A percentile compares a stretch with the other conserved stretches of the same genome.
Evolutionary conservation across 2,888 invertebrate species (phyloP).

Genomic region (Nymphalis urticae): DNA sequence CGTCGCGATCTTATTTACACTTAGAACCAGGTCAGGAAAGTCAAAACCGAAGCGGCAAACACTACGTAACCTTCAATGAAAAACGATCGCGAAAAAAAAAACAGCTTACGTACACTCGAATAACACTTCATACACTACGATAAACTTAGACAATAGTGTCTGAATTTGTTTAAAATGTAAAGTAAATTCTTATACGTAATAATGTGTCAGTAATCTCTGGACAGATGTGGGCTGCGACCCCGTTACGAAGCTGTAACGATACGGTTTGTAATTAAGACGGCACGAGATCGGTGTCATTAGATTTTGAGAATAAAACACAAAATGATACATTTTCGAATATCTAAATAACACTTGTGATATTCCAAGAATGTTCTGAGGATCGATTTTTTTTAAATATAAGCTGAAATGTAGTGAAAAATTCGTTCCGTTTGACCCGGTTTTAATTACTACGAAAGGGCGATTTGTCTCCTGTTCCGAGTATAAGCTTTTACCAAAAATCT

Average conservation of each 20-base stretch:
- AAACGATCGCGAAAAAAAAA: slow-evolving; percentile 30
- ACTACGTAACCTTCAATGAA: slow-evolving; percentile 56
- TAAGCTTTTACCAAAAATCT: slow-evolving; percentile 7
- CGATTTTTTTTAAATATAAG: slow-evolving; percentile 32
- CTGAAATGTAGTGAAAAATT: slow-evolving; percentile 35
- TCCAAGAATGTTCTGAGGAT: slow-evolving; percentile 41
- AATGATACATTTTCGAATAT: slow-evolving; percentile 49
- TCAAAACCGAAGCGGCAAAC: slow-evolving; percentile 65
- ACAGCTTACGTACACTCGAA: slow-evolving; percentile 35
- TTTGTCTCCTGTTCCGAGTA: slow-evolving; percentile 36
- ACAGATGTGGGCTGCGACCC: slow-evolving; percentile 66
- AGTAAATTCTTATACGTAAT: slow-evolving; percentile 20
- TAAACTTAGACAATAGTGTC: slow-evolving; percentile 47
- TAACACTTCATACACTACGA: slow-evolving; percentile 34
- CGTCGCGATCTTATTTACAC: slow-evolving; percentile 49
- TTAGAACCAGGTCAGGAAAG: slow-evolving; percentile 74
- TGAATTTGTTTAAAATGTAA: slow-evolving; percentile 42
- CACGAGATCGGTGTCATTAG: slow-evolving; percentile 54
- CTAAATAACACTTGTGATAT: slow-evolving; percentile 50
- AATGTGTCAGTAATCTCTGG: slow-evolving; percentile 50
- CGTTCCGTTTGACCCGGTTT: slow-evolving; percentile 34
- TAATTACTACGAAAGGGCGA: slow-evolving; percentile 35
- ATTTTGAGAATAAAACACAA: slow-evolving; percentile 49
- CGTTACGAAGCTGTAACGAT: slow-evolving; percentile 50
- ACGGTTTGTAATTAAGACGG: slow-evolving; percentile 58